Percentiles rank a stretch among this genome's conserved stretches.
Evolutionary conservation across 2,797 vertebrate species (phyloP).

Genomic region (Acestrorhynchus altus): DNA sequence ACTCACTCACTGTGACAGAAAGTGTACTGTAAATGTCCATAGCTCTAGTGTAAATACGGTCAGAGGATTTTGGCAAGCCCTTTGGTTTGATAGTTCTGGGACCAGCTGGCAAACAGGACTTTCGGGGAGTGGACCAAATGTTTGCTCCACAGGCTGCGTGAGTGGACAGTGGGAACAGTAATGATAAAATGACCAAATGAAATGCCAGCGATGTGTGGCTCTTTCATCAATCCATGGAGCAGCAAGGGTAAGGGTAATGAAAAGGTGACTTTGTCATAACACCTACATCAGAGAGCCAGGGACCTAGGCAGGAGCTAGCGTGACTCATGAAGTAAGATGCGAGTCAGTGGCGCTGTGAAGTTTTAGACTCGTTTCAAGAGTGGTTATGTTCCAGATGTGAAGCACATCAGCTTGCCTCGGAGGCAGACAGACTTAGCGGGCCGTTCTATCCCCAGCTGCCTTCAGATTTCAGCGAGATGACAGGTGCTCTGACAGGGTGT

Average conservation of each 20-base stretch:
- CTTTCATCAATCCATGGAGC: constrained; percentile 7
- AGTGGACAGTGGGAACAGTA: constrained; percentile 13
- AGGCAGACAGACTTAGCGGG: constrained; percentile 49
- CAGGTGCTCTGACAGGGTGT: constrained; percentile 51
- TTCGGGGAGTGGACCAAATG: constrained; percentile 48
- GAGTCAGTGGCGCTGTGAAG: background rate
- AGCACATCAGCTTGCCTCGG: constrained; percentile 34
- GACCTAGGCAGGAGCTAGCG: constrained; percentile 5
- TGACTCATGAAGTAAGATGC: constrained; percentile 20
- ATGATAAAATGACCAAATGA: constrained; percentile 22
- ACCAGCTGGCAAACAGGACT: constrained; percentile 38
- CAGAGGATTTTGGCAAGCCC: constrained; percentile 39
- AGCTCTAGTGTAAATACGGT: background rate
- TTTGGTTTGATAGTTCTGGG: constrained; percentile 28
- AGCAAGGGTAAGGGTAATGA: background rate
- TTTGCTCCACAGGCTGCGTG: constrained; percentile 29
- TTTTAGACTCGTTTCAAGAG: constrained; percentile 28
- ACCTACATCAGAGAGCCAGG: background rate
- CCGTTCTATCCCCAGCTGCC: constrained; percentile 55
- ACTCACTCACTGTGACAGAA: background rate
- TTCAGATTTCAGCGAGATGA: constrained; percentile 40
- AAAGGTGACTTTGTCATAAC: background rate
- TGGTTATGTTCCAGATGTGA: constrained; percentile 52
- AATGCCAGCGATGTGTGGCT: constrained; percentile 6
- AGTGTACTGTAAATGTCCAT: background rate